phyloP scores from a whole-genome alignment of 2,113 vertebrate species.

The Calyptommatus sinebrachiatus region DNA sequence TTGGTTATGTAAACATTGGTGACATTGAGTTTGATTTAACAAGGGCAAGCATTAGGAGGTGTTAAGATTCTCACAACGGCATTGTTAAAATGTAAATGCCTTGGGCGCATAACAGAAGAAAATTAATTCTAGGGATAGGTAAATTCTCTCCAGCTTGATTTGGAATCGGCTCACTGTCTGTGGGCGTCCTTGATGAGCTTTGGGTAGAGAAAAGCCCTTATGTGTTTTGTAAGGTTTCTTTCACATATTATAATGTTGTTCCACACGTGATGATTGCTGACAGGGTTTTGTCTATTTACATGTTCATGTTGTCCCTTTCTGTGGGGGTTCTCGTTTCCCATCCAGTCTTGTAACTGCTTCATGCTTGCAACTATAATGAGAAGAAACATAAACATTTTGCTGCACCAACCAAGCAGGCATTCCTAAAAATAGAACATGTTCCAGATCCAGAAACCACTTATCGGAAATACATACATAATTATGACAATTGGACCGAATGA shows the following conservation, averaged over 20 bases:
- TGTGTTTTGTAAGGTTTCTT: neutral
- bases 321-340: too few species aligned
- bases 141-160: neutral
- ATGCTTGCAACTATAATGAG: neutral
- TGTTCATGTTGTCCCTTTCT: neutral
- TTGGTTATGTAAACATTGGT: constrained; percentile 53
- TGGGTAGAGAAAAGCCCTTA: neutral
- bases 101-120: constrained; percentile 5
- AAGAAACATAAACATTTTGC: neutral
- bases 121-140: neutral
- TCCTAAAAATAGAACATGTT: neutral
- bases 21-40: constrained; percentile 57
- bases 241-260: neutral
- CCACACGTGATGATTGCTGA: neutral
- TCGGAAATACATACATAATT: too few species aligned
- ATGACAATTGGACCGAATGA: too few species aligned
- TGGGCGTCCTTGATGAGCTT: neutral
- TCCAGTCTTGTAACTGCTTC: neutral
- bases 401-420: neutral
- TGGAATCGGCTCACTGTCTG: neutral
- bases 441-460: neutral
- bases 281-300: neutral
- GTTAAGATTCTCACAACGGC: constrained; percentile 24
- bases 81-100: constrained; percentile 39
- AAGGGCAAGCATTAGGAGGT: constrained; percentile 39